A percentile compares a stretch with the other conserved stretches of the same genome.
These are phyloP conservation scores for Eilema griseolum DNA, from an alignment of 2,888 invertebrate species.

Conservation along the genomic window DNA sequence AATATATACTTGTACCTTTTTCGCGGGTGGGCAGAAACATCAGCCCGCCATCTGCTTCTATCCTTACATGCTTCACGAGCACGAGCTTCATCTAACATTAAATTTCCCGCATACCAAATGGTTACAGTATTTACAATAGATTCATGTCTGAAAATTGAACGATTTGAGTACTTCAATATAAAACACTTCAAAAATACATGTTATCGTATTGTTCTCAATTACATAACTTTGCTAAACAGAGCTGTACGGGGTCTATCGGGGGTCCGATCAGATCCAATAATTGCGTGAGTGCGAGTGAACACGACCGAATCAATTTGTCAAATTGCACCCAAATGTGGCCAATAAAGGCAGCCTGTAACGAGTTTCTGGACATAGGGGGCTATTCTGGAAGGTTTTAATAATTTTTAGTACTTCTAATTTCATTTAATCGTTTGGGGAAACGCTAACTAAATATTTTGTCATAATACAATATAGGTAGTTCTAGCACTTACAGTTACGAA, in stretches of 20 bases:
- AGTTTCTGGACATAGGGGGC: constrained; percentile 46
- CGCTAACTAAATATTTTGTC: neutral
- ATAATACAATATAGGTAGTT: no score
- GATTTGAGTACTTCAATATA: neutral
- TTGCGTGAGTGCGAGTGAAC: constrained; percentile 59
- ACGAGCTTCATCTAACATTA: no score
- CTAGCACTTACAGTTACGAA: neutral
- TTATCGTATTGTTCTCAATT: constrained; percentile 32
- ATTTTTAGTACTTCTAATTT: neutral
- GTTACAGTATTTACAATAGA: no score
- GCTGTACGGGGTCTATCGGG: constrained; percentile 39
- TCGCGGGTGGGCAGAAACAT: no score
- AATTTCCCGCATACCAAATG: no score
- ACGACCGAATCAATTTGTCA: constrained; percentile 71
- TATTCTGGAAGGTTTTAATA: constrained; percentile 38
- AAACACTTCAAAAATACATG: neutral
- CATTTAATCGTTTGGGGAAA: neutral
- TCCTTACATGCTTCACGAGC: no score
- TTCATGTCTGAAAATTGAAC: no score
- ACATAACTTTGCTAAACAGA: constrained; percentile 31
- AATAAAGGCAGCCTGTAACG: constrained; percentile 58
- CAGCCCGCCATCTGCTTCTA: no score
- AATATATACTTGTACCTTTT: no score
- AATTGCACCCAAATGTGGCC: constrained; percentile 58
- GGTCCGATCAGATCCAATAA: constrained; percentile 56